A percentile compares a stretch with the other conserved stretches of the same genome.
These are phyloP conservation scores for Poecilia gillii DNA, from an alignment of 2,797 vertebrate genomes.

Conservation along the genomic window DNA sequence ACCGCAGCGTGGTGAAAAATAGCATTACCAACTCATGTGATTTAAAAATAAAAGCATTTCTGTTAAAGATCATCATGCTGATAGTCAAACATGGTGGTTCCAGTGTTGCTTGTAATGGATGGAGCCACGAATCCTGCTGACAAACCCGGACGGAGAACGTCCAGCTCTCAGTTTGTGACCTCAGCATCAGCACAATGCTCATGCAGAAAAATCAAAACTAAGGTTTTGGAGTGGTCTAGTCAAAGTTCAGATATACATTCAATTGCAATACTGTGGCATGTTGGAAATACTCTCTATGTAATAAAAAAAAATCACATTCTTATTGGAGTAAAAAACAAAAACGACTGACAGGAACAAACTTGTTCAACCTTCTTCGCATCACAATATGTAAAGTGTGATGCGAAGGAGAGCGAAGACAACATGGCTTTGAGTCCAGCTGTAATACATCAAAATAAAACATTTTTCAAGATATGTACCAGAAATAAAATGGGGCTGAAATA, in stretches of 20 bases:
- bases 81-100: neutral
- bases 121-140: neutral
- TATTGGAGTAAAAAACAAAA: neutral
- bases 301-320: neutral
- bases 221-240: neutral
- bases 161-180: neutral
- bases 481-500: slow-evolving; percentile 10
- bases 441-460: slow-evolving; percentile 35
- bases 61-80: neutral
- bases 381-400: slow-evolving; percentile 41
- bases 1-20: neutral
- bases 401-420: slow-evolving; percentile 21
- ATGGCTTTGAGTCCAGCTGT: slow-evolving; percentile 28
- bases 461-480: neutral
- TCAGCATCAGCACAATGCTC: neutral
- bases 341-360: neutral
- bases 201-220: neutral
- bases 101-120: neutral
- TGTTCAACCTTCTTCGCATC: slow-evolving; percentile 4
- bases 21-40: no score
- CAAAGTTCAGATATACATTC: neutral
- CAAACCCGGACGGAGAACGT: neutral
- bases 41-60: neutral
- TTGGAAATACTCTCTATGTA: neutral
- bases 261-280: neutral